Percentiles rank a stretch among this genome's conserved stretches.
Conservation (phyloP, 2,113 vertebrate species). For the Psammodynastes pulverulentus region DNA sequence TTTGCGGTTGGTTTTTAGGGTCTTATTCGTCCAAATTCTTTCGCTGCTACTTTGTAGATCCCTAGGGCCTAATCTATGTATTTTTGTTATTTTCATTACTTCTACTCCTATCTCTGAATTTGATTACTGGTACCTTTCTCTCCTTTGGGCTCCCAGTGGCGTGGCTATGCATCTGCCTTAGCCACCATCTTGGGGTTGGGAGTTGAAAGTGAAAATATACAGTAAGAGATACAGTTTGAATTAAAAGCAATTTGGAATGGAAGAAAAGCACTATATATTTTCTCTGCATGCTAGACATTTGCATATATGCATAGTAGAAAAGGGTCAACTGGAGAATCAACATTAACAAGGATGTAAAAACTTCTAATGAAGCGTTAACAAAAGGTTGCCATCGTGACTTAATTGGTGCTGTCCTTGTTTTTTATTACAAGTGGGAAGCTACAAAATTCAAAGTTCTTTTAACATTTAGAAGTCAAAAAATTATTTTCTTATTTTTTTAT, state of each 20-base stretch:
- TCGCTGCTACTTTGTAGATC: too few relatives aligned
- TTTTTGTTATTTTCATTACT: too few relatives aligned
- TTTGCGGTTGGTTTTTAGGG: too few relatives aligned
- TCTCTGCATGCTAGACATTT: neutral
- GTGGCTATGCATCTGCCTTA: too few relatives aligned
- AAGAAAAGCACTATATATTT: neutral
- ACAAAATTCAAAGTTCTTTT: constrained; percentile 35
- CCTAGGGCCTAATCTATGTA: too few relatives aligned
- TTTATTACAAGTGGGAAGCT: constrained; percentile 43
- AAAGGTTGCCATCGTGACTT: constrained; percentile 32
- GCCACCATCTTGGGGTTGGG: too few relatives aligned
- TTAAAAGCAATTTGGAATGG: neutral
- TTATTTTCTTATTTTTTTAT: constrained; percentile 50
- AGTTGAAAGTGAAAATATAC: neutral
- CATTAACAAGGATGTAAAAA: constrained; percentile 28
- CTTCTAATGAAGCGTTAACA: constrained; percentile 14
- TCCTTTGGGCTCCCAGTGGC: too few relatives aligned
- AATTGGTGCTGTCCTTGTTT: constrained; percentile 29
- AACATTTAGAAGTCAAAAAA: constrained; percentile 47
- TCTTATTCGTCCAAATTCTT: too few relatives aligned
- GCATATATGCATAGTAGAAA: neutral
- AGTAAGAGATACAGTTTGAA: neutral
- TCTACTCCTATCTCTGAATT: too few relatives aligned
- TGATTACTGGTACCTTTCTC: too few relatives aligned
- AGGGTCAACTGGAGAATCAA: neutral